Conservation (phyloP, 2,888 invertebrate genomes). For the Thumatha senex region DNA sequence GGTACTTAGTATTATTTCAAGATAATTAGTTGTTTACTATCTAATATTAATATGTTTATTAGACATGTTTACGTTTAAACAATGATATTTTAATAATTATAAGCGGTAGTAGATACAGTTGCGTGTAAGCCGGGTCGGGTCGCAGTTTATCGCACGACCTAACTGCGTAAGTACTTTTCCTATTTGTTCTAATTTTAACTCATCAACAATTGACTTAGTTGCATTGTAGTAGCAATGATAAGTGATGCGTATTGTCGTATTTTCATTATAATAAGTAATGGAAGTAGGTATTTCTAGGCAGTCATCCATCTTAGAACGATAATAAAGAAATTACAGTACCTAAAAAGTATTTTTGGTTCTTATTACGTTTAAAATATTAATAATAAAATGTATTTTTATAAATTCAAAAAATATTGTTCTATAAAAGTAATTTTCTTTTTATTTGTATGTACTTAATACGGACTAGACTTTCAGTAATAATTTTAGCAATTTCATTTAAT, state of each 20-base stretch:
- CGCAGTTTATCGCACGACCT: conserved; percentile 61
- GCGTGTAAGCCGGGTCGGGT: conserved; percentile 40
- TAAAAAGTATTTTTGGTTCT: too few relatives aligned
- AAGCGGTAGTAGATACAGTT: conserved; percentile 27
- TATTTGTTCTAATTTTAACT: conserved; percentile 67
- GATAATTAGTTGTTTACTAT: conserved; percentile 14
- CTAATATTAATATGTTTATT: conserved; percentile 39
- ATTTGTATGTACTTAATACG: too few relatives aligned
- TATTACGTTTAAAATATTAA: too few relatives aligned
- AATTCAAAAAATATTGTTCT: too few relatives aligned
- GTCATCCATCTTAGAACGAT: too few relatives aligned
- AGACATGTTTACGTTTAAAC: conserved; percentile 37
- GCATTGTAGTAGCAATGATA: conserved; percentile 34
- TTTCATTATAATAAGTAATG: too few relatives aligned
- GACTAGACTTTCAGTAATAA: too few relatives aligned
- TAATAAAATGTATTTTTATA: too few relatives aligned
- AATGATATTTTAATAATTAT: conserved; percentile 31
- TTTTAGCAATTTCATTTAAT: too few relatives aligned
- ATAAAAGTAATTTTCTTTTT: too few relatives aligned
- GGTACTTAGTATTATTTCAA: conserved; percentile 1
- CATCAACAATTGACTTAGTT: conserved; percentile 40
- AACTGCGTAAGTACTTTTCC: conserved; percentile 67
- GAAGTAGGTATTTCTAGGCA: too few relatives aligned
- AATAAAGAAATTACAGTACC: too few relatives aligned
- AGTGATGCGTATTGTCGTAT: conserved; percentile 20